These are phyloP conservation scores for Tortrix viridana DNA, from an alignment of 2,888 invertebrate species.

Conservation along the genomic window DNA sequence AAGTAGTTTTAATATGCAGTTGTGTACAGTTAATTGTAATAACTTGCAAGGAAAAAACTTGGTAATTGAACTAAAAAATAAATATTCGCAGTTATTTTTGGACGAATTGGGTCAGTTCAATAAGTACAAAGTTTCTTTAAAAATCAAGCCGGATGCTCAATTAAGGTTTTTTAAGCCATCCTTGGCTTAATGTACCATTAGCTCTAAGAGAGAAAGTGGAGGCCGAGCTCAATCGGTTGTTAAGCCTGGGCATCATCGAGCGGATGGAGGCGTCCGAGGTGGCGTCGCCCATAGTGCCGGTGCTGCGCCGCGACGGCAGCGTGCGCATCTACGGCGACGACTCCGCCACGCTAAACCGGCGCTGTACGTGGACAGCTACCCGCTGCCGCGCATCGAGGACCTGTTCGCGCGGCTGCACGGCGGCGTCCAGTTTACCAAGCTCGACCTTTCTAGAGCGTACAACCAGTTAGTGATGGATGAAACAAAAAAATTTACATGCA, in stretches of 20 bases:
- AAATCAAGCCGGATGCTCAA: constrained; percentile 30
- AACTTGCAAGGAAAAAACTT: too few species aligned
- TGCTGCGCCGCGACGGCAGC: constrained; percentile 33
- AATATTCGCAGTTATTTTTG: constrained; percentile 31
- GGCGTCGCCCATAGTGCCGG: constrained; percentile 39
- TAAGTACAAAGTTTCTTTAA: constrained; percentile 36
- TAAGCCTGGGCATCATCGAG: constrained; percentile 38
- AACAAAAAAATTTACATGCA: too few species aligned
- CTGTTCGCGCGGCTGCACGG: constrained; percentile 43
- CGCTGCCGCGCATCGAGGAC: constrained; percentile 45
- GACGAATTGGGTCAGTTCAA: constrained; percentile 37
- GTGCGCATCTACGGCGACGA: constrained; percentile 38
- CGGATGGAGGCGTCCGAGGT: constrained; percentile 33
- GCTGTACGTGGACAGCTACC: constrained; percentile 37
- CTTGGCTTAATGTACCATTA: constrained; percentile 35
- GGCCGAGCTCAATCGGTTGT: constrained; percentile 29
- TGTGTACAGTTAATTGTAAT: constrained; percentile 28
- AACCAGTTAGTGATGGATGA: too few species aligned
- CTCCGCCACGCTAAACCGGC: constrained; percentile 37
- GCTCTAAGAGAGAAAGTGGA: constrained; percentile 39
- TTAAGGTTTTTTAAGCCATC: constrained; percentile 39
- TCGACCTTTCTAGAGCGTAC: constrained; percentile 34
- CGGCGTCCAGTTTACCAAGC: constrained; percentile 40
- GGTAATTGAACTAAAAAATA: too few species aligned
- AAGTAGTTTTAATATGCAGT: constrained; percentile 22